Base-by-base conservation (phyloP, 2,888 invertebrate genomes). In the Lissonota sp. region DNA sequence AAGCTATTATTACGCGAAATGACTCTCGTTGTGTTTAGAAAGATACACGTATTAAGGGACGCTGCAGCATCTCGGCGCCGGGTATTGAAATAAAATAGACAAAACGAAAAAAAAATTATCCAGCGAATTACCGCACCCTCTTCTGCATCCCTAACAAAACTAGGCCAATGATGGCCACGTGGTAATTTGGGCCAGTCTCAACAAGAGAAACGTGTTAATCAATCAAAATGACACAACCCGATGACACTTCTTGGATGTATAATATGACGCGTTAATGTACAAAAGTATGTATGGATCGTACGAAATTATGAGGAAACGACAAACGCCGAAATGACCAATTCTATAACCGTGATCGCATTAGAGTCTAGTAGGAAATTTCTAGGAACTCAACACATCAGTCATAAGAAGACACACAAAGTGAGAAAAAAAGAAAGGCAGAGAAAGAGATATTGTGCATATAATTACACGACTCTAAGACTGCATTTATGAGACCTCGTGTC, bases 1-100 rank as follows among this genome's bases (percentile, higher is more conserved):
- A 70, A 70, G 76, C 79, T 79, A 79, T 82, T 82, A 82, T 82
- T 82, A 75, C 79, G 60, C 49, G 39, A 69, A 76, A 69, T 64
- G 71, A 55, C 63, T 67, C 42, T 53, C 12, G 53, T 53, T n/a
- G 63, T 46, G 62, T 12, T 10, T 63, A 16, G 39, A 57, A 6
- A 12, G 39, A 64, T 10, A 40, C 46, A 26, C 26, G 14, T 57
- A 46, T 12, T 14, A 12, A 26, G 26, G 26, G 26, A 2, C 26
- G 26, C 26, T 26, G 26, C 3, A 3, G 26, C 26, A 26, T 26
- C 26, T 26, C 26, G 26, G 26, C 26, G 26, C 1, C 26, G 26
- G 3, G 26, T 26, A 26, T 26, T 3, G 26, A 26, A 26, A 26
- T 26, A 2, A 3, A 26, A 26, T 26, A 26, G 26, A 26, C 26